These are phyloP conservation scores for Sinopyrophorus schimmeli DNA, from an alignment of 2,888 invertebrate species.

Conservation along the genomic window DNA sequence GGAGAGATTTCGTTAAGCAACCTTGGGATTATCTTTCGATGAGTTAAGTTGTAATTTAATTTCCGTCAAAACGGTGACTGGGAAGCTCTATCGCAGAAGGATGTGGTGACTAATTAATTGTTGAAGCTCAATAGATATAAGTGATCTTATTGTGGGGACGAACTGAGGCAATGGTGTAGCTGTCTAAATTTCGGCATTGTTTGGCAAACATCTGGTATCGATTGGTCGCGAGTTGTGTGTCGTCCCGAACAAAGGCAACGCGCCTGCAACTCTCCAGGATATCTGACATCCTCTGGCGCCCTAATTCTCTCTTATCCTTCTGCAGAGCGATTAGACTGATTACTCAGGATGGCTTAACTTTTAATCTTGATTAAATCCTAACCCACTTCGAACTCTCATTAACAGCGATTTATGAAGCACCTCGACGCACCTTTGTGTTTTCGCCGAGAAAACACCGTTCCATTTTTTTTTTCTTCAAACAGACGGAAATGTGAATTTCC, in stretches of 20 bases:
- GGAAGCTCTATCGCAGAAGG: constrained; percentile 15
- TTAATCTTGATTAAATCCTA: constrained; percentile 39
- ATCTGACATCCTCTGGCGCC: constrained; percentile 32
- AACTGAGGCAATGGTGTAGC: constrained; percentile 27
- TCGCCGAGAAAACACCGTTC: constrained; percentile 2
- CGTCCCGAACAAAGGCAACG: constrained; percentile 27
- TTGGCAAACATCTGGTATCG: constrained; percentile 31
- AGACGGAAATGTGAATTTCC: constrained; percentile 12
- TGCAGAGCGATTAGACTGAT: constrained; percentile 35
- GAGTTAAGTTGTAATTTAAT: constrained; percentile 23
- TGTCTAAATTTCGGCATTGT: constrained; percentile 30
- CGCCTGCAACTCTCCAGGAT: constrained; percentile 28
- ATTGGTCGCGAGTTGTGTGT: constrained; percentile 24
- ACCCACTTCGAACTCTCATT: constrained; percentile 28
- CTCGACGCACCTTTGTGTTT: constrained; percentile 22
- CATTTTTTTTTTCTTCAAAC: too few species aligned
- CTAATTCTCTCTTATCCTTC: constrained; percentile 32
- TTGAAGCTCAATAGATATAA: constrained; percentile 25
- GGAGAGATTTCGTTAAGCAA: too few species aligned
- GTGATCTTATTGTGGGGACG: constrained; percentile 25
- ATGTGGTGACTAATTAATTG: constrained; percentile 28
- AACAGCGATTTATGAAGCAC: constrained; percentile 28
- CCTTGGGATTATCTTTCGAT: constrained; percentile 13
- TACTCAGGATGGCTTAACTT: constrained; percentile 40
- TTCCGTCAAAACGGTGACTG: constrained; percentile 15